Evolutionary conservation across 2,113 vertebrate species (phyloP), one percentile per base, ranked within the genome.

Genomic region (Gallinago media): DNA sequence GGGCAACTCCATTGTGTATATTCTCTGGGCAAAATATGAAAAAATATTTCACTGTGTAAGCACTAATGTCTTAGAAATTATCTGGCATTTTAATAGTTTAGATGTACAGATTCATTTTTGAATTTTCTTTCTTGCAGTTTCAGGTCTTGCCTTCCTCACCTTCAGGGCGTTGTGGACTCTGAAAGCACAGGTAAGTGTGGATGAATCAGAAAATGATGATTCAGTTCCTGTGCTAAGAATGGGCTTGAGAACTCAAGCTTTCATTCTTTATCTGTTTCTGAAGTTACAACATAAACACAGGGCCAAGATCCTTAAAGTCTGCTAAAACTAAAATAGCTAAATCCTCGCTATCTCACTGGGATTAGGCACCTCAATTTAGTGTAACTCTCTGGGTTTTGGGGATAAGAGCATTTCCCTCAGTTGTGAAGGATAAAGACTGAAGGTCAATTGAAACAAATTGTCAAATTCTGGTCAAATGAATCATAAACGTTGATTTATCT

Each of bases 351-450:
- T 85, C 70, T 93, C 2, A 0, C 79, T 80, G 76, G 29, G 72
- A 92, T 92, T 94, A 92, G 72, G 36, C n/a, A 77, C 81, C 46
- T 87, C 50, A 70, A 92, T 1, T 94, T 52, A 83, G 58, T 65
- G 72, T 65, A 87, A 62, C 23, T 83, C 63, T 73, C 63, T 32
- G 12, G 42, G 77, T 47, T 93, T 87, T 78, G 34, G 12, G 74
- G 70, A 89, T 93, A 82, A 89, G 34, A 89, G 29, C 49, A 52
- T 88, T 94, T 82, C 21, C 62, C 29, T 81, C 44, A 59, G 62
- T 78, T 82, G 31, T 44, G 29, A 47, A 59, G 49, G 66, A 78
- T 88, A 85, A 93, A 68, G 46, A 21, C 42, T 79, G 70, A 68
- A 93, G 38, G 56, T 55, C 71, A 56, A n/a, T 59, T 85, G 66